A percentile compares a stretch with the other conserved stretches of the same genome.
phyloP scores from a whole-genome alignment of 2,888 invertebrate genomes.

The Amaurobius ferox region DNA sequence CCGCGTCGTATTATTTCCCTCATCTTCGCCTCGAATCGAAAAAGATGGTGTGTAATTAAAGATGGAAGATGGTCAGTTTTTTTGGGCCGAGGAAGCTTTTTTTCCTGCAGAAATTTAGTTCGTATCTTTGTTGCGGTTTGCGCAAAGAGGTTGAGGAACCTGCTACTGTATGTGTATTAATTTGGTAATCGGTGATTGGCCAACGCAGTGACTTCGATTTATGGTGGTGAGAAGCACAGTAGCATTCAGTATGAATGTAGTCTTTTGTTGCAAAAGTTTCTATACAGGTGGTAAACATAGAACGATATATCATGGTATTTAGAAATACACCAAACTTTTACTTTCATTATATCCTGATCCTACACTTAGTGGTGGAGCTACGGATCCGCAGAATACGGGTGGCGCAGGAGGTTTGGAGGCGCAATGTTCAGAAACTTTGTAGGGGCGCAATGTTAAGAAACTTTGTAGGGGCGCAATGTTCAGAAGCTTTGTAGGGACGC shows the following conservation, averaged over 20 bases:
- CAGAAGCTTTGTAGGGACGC: no score
- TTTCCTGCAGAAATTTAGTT: background rate
- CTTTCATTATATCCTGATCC: no score
- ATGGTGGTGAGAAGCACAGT: background rate
- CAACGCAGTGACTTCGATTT: background rate
- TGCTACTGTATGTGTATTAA: background rate
- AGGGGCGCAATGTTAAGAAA: no score
- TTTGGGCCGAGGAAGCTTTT: background rate
- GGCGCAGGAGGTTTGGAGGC: no score
- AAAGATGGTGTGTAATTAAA: constrained; percentile 37
- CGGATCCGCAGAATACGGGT: no score
- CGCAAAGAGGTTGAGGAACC: background rate
- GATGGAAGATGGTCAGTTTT: constrained; percentile 10
- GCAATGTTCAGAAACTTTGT: no score
- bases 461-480: no score
- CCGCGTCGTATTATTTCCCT: constrained; percentile 33
- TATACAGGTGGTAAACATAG: background rate
- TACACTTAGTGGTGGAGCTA: no score
- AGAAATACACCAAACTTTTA: no score
- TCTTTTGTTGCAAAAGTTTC: background rate
- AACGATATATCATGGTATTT: no score
- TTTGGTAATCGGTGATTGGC: background rate
- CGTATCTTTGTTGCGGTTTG: constrained; percentile 13
- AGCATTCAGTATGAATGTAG: background rate
- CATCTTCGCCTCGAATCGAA: constrained; percentile 3